Evolutionary conservation across 2,797 vertebrate genomes (phyloP), one percentile per base, ranked within the genome.

Genomic region (Sebastiscus albofasciatus): DNA sequence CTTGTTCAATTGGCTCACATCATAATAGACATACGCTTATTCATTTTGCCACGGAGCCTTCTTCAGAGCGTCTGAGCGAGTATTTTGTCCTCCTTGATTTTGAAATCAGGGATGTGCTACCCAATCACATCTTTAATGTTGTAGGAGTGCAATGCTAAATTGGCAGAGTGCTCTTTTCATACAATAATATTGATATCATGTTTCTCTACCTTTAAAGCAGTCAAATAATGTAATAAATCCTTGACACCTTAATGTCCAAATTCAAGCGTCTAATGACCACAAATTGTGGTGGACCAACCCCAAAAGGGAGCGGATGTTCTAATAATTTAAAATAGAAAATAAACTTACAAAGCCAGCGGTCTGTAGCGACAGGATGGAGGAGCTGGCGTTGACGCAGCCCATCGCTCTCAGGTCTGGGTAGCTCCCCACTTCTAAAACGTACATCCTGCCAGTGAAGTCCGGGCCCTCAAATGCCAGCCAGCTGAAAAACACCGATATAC

Each of bases 341-440:
- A 9, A 83, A 97, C 98, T 97, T 94, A 99, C 98, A 93, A 95
- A 96, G 75, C 96, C 97, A 79, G 94, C 89, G 34, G 96, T 96
- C 81, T 80, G 96, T 29, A 98, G 90, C 12, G 98, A 99, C 85
- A 92, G 94, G 81, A 99, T 93, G 80, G 94, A 86, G 46, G 94
- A 52, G 84, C 93, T 87, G 0, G 93, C 66, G 7, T 81, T 49
- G 34, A 88, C 87, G 75, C 96, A 98, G 86, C 98, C 98, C 96
- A 99, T 97, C 0, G 97, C 93, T 20, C 76, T 94, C 77, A 98
- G 94, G 87, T 96, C 94, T 6, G 97, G 95, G 83, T 98, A 99
- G 81, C 86, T 93, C 56, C 98, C 98, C 93, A 96, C 96, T 87
- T 99, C 98, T 69, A 99, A 86, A 58, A 98, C 96, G 2, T 97